Conservation (phyloP, 2,113 vertebrate genomes). For the Urocitellus parryii region DNA sequence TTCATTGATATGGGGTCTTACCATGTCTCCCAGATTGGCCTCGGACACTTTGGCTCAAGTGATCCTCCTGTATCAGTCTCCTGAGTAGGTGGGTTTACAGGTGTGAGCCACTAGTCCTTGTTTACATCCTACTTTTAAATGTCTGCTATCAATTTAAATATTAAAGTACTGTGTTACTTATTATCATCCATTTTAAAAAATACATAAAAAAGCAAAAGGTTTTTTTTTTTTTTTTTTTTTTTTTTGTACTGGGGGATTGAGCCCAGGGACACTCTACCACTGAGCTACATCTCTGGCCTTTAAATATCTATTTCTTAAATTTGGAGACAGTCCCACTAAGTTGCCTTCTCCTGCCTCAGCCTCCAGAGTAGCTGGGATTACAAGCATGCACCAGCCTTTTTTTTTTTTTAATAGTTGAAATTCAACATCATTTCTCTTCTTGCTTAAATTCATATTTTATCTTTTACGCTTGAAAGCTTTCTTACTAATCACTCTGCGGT, state of each 20-base stretch:
- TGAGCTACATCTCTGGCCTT: background rate
- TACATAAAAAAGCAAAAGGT: background rate
- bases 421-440: background rate
- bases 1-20: background rate
- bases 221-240: background rate
- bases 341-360: background rate
- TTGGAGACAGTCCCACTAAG: background rate
- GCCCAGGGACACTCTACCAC: background rate
- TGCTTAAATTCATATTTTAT: conserved; percentile 5
- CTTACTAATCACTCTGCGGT: background rate
- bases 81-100: background rate
- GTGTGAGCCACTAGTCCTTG: too few species aligned
- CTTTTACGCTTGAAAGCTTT: background rate
- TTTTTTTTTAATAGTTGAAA: background rate
- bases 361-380: too few species aligned
- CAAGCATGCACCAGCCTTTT: too few species aligned
- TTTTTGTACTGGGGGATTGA: background rate
- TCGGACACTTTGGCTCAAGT: background rate
- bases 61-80: background rate
- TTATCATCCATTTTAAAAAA: background rate
- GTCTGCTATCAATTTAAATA: background rate
- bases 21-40: background rate
- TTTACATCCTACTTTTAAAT: background rate
- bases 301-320: background rate
- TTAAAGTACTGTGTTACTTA: background rate